phyloP scores from a whole-genome alignment of 2,797 vertebrate genomes.

The Rhinella marina region DNA sequence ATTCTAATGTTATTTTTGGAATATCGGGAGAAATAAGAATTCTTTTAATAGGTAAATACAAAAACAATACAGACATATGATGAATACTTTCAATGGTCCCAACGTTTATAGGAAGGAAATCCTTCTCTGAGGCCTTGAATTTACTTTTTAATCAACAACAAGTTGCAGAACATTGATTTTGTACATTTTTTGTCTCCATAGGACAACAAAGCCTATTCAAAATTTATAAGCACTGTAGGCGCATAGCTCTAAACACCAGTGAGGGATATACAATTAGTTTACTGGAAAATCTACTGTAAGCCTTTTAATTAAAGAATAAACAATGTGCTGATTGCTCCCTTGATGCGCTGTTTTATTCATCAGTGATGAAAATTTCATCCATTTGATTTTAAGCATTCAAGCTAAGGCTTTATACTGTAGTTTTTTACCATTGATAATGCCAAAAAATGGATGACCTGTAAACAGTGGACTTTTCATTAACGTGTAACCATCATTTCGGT shows the following conservation, averaged over 20 bases:
- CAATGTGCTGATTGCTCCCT: constrained; percentile 15
- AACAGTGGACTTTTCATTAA: neutral
- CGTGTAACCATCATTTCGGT: too few relatives aligned
- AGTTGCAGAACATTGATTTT: neutral
- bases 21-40: too few relatives aligned
- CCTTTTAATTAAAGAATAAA: constrained; percentile 43
- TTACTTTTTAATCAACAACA: neutral
- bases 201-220: neutral
- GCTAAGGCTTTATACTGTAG: neutral
- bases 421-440: neutral
- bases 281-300: constrained; percentile 8
- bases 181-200: neutral
- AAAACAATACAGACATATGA: too few relatives aligned
- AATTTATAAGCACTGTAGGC: neutral
- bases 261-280: constrained; percentile 2
- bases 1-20: too few relatives aligned
- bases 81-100: too few relatives aligned
- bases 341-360: neutral
- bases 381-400: constrained; percentile 3
- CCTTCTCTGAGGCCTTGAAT: neutral
- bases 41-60: too few relatives aligned
- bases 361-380: constrained; percentile 14
- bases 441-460: neutral
- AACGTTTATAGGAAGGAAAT: neutral
- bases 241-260: neutral